A percentile compares a stretch with the other conserved stretches of the same genome.
These are phyloP conservation scores for Ooceraea biroi DNA, from an alignment of 1,140 invertebrate species.

Conservation along the genomic window DNA sequence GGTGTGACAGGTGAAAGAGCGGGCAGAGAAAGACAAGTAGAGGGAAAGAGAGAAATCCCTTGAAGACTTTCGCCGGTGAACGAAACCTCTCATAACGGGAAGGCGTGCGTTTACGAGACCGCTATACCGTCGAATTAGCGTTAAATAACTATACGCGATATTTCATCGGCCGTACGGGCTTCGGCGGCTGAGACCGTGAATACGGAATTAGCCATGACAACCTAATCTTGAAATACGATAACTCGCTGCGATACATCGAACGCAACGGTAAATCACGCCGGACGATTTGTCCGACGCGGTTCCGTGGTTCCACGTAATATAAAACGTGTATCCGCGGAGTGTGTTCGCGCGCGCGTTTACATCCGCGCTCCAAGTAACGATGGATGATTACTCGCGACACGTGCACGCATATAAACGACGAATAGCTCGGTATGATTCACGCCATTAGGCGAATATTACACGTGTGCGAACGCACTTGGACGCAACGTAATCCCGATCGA, in stretches of 20 bases:
- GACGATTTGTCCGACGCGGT: constrained; percentile 37
- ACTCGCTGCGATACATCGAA: constrained; percentile 53
- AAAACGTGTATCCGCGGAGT: constrained; percentile 21
- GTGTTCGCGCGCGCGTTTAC: constrained; percentile 25
- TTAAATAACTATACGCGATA: constrained; percentile 47
- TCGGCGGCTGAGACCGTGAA: constrained; percentile 28
- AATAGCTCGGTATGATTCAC: constrained; percentile 41
- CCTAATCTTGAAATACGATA: constrained; percentile 72
- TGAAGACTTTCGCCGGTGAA: constrained; percentile 58
- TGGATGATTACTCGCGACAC: constrained; percentile 17
- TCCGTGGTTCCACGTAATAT: constrained; percentile 12
- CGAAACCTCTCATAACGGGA: constrained; percentile 19
- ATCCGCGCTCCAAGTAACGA: constrained; percentile 14
- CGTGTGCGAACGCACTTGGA: neutral
- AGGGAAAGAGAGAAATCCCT: constrained; percentile 36
- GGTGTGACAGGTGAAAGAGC: constrained; percentile 73
- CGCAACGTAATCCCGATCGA: constrained; percentile 43
- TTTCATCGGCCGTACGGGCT: constrained; percentile 45
- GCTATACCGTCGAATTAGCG: constrained; percentile 7
- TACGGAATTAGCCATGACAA: constrained; percentile 70
- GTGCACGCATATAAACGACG: constrained; percentile 32
- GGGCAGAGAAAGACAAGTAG: constrained; percentile 28
- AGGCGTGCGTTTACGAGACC: constrained; percentile 17
- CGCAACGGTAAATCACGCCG: constrained; percentile 64
- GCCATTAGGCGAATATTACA: constrained; percentile 35